phyloP scores from a whole-genome alignment of 2,888 invertebrate species.

The Chrysolina oricalcia region DNA sequence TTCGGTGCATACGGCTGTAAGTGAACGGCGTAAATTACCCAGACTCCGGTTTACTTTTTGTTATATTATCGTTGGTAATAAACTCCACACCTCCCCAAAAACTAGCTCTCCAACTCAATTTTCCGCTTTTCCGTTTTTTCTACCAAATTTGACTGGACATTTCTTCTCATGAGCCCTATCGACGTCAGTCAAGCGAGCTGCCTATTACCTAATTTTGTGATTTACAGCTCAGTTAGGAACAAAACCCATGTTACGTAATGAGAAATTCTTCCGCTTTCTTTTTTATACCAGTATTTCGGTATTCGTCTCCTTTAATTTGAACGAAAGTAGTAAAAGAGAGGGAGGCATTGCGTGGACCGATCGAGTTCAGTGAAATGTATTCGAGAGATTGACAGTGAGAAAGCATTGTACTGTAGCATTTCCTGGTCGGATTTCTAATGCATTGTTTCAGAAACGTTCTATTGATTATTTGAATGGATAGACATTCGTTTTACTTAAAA shows the following conservation, averaged over 20 bases:
- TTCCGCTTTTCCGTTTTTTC: not conserved
- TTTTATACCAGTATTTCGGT: slow-evolving; percentile 32
- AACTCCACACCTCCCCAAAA: not conserved
- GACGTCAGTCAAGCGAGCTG: slow-evolving; percentile 25
- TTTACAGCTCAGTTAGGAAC: slow-evolving; percentile 56
- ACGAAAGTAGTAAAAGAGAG: slow-evolving; percentile 9
- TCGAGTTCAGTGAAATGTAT: slow-evolving; percentile 19
- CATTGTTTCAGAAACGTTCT: slow-evolving; percentile 17
- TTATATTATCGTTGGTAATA: no score
- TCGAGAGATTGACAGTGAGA: slow-evolving; percentile 24
- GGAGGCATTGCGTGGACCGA: slow-evolving; percentile 12
- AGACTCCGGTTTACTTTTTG: no score
- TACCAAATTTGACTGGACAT: slow-evolving; percentile 12
- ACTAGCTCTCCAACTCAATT: not conserved
- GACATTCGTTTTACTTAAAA: not conserved
- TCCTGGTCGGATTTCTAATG: slow-evolving; percentile 19
- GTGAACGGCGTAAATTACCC: no score
- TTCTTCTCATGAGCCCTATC: slow-evolving; percentile 5
- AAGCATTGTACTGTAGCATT: slow-evolving; percentile 19
- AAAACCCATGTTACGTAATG: slow-evolving; percentile 57
- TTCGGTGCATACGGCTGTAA: no score
- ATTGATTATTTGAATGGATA: not conserved
- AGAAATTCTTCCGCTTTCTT: slow-evolving; percentile 58
- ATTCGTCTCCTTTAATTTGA: slow-evolving; percentile 14
- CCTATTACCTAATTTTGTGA: slow-evolving; percentile 58